Base-by-base conservation (phyloP, 2,888 invertebrate species). In the Nudaria mundana region DNA sequence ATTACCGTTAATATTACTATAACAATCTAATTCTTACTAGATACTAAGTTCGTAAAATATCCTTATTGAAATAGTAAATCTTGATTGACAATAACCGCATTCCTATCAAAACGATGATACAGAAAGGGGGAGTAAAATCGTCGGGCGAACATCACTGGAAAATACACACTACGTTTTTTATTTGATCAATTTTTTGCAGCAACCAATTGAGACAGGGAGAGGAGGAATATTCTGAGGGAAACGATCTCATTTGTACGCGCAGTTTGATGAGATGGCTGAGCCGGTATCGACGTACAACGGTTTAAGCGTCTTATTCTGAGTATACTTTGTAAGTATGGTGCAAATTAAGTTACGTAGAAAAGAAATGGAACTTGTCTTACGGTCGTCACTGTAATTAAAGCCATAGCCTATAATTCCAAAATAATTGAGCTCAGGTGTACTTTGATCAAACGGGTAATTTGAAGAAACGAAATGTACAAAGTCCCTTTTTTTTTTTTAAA, bases 161-260 rank as follows among this genome's bases (percentile, higher is more conserved):
- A 67, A 71, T 65, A 66, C 66, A 30, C 37, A 45, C 49, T 40
- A 59, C 44, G 44, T 74, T 68, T 61, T 72, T 69, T 43, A 75
- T 77, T 76, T 72, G 73, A 76, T 76, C 71, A 76, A 72, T 73
- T 76, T 56, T n/a, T 70, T 67, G 66, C 52, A 55, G 58, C 55
- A 55, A 64, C 62, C 63, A 70, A 73, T 72, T 70, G 67, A 71
- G 63, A 59, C 43, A 56, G 42, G 40, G 43, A 56, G 47, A 42
- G 40, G 14, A 8, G 35, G 51, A 56, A 54, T 58, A 62, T 64
- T 56, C 51, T 45, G 59, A 39, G 63, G 63, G 61, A 66, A 69
- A 60, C 66, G 65, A 74, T 75, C 71, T 73, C 74, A 69, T 77
- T 75, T 72, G 62, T 68, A 63, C 64, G 44, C 64, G 54, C 54